Base-by-base conservation (phyloP, 2,797 vertebrate species). In the Takifugu rubripes region DNA sequence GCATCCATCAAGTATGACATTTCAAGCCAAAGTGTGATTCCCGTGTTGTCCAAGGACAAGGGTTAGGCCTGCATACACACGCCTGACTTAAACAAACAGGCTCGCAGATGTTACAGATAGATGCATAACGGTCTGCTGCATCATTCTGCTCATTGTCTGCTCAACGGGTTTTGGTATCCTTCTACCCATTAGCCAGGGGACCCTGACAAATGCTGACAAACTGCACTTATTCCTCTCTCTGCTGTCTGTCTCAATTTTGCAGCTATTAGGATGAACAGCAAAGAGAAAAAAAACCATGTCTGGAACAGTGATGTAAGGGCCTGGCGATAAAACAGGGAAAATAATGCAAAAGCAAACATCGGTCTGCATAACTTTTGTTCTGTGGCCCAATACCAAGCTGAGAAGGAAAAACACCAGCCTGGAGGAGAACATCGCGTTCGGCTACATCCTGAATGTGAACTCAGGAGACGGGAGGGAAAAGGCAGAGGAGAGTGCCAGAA, bases 341-440 rank as follows among this genome's bases (percentile, higher is more conserved):
- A 66, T 73, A 74, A 66, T 6, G 45, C 27, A 52, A 77, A 65
- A 52, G 69, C 84, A 85, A 85, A 81, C 65, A 71, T 63, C 70
- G 58, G 54, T 62, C 40, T 14, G 59, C 15, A 56, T 54, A 64
- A 54, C 64, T 61, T 69, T 74, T 27, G 17, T 58, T 72, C 66
- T 59, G 64, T 68, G 72, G 73, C 47, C n/a, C 26, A 79, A 83
- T 75, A 72, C 72, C 63, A 59, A 70, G 53, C 68, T 61, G 16
- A 61, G 76, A 77, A 74, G 79, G 84, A 75, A 74, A 84, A 85
- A 82, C 82, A 78, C 5, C 49, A 75, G 68, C 61, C 66, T 65
- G 25, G 56, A 62, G 78, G 25, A 51, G 82, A 88, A 88, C 83
- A 73, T 53, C 63, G 64, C 83, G 84, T 90, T 84, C 84, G 63